Conservation (phyloP, 2,888 invertebrate genomes). For the Drosophila leonis region DNA sequence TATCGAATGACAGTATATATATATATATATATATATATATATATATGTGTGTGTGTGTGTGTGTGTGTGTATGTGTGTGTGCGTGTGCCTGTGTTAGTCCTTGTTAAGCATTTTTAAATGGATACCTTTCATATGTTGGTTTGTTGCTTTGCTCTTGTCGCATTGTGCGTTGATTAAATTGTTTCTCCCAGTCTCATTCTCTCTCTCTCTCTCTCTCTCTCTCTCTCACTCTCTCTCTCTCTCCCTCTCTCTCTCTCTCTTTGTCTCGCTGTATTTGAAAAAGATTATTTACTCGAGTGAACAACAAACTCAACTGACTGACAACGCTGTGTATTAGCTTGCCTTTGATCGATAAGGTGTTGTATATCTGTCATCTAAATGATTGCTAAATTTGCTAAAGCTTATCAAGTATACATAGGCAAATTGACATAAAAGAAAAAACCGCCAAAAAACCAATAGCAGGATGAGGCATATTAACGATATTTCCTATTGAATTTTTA, state of each 20-base stretch:
- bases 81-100: conserved; percentile 18
- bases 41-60: neutral
- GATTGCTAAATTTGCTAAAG: conserved; percentile 24
- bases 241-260: conserved; percentile 3
- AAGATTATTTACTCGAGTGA: conserved; percentile 61
- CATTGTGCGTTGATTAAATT: conserved; percentile 69
- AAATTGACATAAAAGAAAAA: conserved; percentile 3
- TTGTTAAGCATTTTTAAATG: conserved; percentile 78
- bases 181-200: conserved; percentile 29
- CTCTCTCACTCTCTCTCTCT: neutral
- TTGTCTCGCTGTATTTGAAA: conserved; percentile 44
- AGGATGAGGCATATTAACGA: neutral
- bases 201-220: neutral
- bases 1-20: conserved; percentile 62
- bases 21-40: conserved; percentile 11
- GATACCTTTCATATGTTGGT: conserved; percentile 52
- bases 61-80: neutral
- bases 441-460: neutral
- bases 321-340: conserved; percentile 35
- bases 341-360: conserved; percentile 52
- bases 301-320: conserved; percentile 25
- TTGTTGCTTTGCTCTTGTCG: conserved; percentile 29
- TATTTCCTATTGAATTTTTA: neutral
- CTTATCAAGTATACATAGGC: conserved; percentile 34
- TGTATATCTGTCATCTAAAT: conserved; percentile 19